A percentile compares a stretch with the other conserved stretches of the same genome.
Conservation (phyloP, 2,113 vertebrate species). For the Chelonoidis abingdonii region DNA sequence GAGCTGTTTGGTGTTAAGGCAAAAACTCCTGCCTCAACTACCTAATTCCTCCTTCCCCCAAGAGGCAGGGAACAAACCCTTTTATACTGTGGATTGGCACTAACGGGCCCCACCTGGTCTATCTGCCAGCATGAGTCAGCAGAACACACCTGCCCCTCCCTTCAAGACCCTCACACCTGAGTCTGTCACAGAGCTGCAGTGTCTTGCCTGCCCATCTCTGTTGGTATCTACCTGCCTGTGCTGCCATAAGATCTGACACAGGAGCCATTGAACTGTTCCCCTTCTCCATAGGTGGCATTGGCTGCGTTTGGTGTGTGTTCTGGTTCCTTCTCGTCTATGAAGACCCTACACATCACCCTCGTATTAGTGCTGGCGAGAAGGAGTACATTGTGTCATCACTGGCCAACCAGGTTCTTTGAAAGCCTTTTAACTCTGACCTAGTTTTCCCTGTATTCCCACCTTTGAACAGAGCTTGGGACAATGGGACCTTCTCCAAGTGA, state of each 20-base stretch:
- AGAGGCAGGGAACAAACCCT: background rate
- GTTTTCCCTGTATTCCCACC: too few species aligned
- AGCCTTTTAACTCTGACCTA: background rate
- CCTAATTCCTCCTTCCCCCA: background rate
- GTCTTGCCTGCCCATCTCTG: background rate
- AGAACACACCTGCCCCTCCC: background rate
- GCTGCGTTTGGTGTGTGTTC: conserved; percentile 80
- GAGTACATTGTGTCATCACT: conserved; percentile 81
- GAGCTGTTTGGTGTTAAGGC: background rate
- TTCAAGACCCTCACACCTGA: background rate
- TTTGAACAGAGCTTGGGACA: background rate
- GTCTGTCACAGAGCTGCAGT: background rate
- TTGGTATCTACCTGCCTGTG: background rate
- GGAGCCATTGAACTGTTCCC: background rate
- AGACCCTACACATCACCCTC: conserved; percentile 82
- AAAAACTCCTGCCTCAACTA: background rate
- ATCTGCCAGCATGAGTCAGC: background rate
- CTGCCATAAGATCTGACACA: background rate
- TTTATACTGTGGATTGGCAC: background rate
- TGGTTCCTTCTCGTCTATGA: conserved; percentile 85
- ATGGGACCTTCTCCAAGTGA: background rate
- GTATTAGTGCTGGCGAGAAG: conserved; percentile 82
- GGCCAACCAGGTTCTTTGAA: conserved; percentile 75
- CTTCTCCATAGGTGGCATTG: conserved; percentile 74
- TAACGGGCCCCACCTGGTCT: background rate